Evolutionary conservation across 2,113 vertebrate species (phyloP), one percentile per base, ranked within the genome.

Genomic region (Alligator sinensis): DNA sequence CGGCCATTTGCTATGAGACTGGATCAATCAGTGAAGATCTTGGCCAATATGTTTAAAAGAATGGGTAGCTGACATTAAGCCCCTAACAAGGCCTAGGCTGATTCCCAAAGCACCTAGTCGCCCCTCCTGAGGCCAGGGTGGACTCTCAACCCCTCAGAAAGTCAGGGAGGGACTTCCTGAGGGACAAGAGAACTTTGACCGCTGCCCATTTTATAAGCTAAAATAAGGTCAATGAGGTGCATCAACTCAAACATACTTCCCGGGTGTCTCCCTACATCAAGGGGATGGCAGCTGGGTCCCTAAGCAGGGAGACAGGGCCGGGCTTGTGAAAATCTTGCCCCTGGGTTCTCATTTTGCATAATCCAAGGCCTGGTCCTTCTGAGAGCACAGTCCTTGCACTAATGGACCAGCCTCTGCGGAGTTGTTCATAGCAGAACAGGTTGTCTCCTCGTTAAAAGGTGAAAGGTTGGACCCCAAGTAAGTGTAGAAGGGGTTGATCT

Each of bases 1-100:
- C 81, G 15, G 3, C 34, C 12, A 55, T 78, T 93, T 92, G 88
- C 86, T 88, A 90, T 82, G 80, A 94, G 94, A 88, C 21, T 27
- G 30, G 38, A 76, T 55, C 3, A 12, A 25, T 79, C 1, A 77
- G 66, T 18, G 90, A 88, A 86, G 14, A 12, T 9, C 62, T 77
- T 54, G 25, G 28, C 28, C 64, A 30, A 68, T 27, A 68, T 24
- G 30, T 85, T 77, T n/a, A 57, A 21, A 10, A 22, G 60, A 38
- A 5, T 17, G 75, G 34, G 13, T 11, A 4, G 11, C 25, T 68
- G 57, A 72, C 18, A 68, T 11, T 5, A 74, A 13, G 54, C 10
- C 55, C 77, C 3, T 70, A 94, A 94, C 70, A 70, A 94, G 28
- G 91, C 24, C 4, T 64, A 90, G 1, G 3, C 80, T 68, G 11